Conservation (phyloP, 2,888 invertebrate genomes). For the Allacma fusca region DNA sequence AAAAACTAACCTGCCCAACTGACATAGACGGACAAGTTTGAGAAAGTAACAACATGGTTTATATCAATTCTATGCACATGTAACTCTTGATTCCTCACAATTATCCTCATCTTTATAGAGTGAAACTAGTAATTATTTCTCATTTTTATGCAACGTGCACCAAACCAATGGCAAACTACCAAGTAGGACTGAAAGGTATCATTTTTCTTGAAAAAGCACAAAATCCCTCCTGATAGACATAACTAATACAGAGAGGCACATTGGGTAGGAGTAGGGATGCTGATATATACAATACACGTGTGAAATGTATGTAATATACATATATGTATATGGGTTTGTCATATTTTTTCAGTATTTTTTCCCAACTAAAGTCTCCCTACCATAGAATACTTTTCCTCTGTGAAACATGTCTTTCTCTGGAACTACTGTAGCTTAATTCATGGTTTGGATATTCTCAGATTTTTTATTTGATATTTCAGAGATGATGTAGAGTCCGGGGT, state of each 20-base stretch:
- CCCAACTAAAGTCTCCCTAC: background rate
- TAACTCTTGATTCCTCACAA: slow-evolving; percentile 2
- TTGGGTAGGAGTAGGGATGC: no score
- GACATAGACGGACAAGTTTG: no score
- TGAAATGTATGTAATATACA: no score
- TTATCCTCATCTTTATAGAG: slow-evolving; percentile 23
- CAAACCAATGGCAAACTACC: no score
- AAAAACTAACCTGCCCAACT: no score
- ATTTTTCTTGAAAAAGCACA: background rate
- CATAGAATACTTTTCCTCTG: background rate
- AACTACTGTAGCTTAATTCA: background rate
- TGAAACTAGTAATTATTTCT: slow-evolving; percentile 28
- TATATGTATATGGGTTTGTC: no score
- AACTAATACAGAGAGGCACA: no score
- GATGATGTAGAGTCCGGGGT: no score
- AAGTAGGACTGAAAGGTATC: background rate
- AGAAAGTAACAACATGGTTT: slow-evolving; percentile 11
- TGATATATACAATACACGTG: no score
- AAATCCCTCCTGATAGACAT: background rate
- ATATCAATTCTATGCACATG: slow-evolving; percentile 13
- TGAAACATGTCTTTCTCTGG: background rate
- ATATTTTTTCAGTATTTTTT: background rate
- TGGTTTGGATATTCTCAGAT: background rate
- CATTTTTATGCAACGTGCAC: slow-evolving; percentile 24
- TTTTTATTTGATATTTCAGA: background rate